Evolutionary conservation across 2,888 invertebrate species (phyloP), one percentile per base, ranked within the genome.

Genomic region (Eupithecia centaureata): DNA sequence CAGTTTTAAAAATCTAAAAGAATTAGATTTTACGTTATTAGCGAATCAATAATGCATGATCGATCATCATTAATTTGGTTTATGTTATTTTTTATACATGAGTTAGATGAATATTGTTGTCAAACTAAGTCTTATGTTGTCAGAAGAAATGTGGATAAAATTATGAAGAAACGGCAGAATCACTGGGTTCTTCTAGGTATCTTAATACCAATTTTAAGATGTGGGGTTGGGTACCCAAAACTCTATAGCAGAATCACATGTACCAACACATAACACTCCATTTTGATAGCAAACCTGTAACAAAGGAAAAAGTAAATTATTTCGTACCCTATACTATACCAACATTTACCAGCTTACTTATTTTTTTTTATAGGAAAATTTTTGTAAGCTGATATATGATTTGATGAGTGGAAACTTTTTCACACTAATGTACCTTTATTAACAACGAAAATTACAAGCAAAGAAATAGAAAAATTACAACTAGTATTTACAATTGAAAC

Each of bases 271-370:
- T 76, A 94, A 76, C n/a, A 92, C 85, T 42, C 88, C 90, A 74
- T 92, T 90, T 71, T 87, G 85, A 75, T 94, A 94, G 73, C 88
- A 86, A 73, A 94, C 78, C 94, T 94, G 89, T 63, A 93, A 92
- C 73, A 71, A 57, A 73, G 52, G 65, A 72, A 58, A 62, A 4
- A 10, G 7, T n/a, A 27, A 59, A 30, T 60, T 63, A 30, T 62
- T 47, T 28, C 52, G n/a, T n/a, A n/a, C n/a, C n/a, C n/a, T n/a
- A n/a, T n/a, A n/a, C n/a, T n/a, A n/a, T n/a, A n/a, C n/a, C n/a
- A n/a, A n/a, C n/a, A n/a, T n/a, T n/a, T n/a, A n/a, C n/a, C n/a
- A n/a, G n/a, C n/a, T n/a, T n/a, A n/a, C n/a, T n/a, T n/a, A n/a
- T n/a, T n/a, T n/a, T n/a, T n/a, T n/a, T n/a, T n/a, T n/a, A 1